A percentile compares a stretch with the other conserved stretches of the same genome.
Conservation (phyloP, 2,888 invertebrate genomes). For the Gonocerus acuteangulatus region DNA sequence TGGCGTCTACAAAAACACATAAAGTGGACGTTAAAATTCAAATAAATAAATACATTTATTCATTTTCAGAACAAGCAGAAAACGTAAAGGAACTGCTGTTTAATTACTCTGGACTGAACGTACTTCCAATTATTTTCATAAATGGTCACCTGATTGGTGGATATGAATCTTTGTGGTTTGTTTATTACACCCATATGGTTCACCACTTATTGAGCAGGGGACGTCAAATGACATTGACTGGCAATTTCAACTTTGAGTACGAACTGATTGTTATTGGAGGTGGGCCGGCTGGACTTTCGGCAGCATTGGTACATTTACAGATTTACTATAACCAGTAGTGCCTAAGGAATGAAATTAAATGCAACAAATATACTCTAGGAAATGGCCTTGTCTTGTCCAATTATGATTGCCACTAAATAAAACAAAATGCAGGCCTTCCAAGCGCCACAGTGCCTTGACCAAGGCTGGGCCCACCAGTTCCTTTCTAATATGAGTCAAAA, state of each 20-base stretch:
- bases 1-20: too few species aligned
- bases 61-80: background rate
- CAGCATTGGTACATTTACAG: conserved; percentile 44
- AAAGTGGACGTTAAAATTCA: too few species aligned
- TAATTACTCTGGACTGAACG: background rate
- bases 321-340: too few species aligned
- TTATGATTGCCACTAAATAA: too few species aligned
- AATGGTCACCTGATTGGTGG: background rate
- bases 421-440: too few species aligned
- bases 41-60: background rate
- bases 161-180: background rate
- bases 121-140: background rate
- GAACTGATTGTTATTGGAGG: conserved; percentile 57
- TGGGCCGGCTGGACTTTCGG: conserved; percentile 56
- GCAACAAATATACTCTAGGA: too few species aligned
- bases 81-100: background rate
- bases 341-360: too few species aligned
- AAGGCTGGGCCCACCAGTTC: too few species aligned
- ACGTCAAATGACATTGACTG: background rate
- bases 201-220: background rate
- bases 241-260: conserved; percentile 45
- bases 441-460: too few species aligned
- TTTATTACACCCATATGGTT: background rate
- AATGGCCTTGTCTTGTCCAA: too few species aligned
- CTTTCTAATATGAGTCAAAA: too few species aligned